Evolutionary conservation across 2,797 vertebrate genomes (phyloP).

Genomic region (Jordanella pulchra): DNA sequence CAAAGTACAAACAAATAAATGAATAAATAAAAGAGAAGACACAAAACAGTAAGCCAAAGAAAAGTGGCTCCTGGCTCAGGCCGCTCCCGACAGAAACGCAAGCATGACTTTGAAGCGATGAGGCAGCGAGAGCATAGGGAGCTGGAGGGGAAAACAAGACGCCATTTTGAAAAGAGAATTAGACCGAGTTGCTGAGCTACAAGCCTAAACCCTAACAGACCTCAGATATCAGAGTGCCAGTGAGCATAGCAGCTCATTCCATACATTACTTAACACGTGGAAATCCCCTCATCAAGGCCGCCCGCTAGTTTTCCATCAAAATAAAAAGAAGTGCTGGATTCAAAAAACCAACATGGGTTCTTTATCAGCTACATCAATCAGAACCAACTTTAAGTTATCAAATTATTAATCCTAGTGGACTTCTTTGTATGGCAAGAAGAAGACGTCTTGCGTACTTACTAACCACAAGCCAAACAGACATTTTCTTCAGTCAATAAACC

Average conservation of each 20-base stretch:
- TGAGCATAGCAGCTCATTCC: conserved; percentile 68
- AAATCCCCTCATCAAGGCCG: conserved; percentile 72
- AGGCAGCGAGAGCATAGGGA: conserved; percentile 63
- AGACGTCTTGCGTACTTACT: background rate
- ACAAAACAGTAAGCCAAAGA: conserved; percentile 39
- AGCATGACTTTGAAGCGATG: conserved; percentile 67
- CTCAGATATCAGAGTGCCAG: conserved; percentile 52
- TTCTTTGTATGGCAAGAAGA: conserved; percentile 14
- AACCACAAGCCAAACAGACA: background rate
- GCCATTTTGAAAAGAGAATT: conserved; percentile 80
- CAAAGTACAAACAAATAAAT: conserved; percentile 5
- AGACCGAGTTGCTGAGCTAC: conserved; percentile 66
- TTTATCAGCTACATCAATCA: conserved; percentile 21
- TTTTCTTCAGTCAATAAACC: background rate
- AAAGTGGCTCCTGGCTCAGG: conserved; percentile 56
- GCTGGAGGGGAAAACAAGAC: conserved; percentile 74
- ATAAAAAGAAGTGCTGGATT: conserved; percentile 50
- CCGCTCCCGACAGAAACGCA: conserved; percentile 61
- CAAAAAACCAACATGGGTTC: conserved; percentile 22
- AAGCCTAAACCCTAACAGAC: conserved; percentile 61
- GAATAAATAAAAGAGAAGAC: conserved; percentile 5
- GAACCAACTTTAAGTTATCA: conserved; percentile 16
- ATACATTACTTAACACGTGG: conserved; percentile 72
- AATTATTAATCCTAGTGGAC: background rate
- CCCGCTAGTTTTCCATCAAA: conserved; percentile 53